These are phyloP conservation scores for Taxidea taxus DNA, from an alignment of 2,113 vertebrate genomes.

Conservation along the genomic window DNA sequence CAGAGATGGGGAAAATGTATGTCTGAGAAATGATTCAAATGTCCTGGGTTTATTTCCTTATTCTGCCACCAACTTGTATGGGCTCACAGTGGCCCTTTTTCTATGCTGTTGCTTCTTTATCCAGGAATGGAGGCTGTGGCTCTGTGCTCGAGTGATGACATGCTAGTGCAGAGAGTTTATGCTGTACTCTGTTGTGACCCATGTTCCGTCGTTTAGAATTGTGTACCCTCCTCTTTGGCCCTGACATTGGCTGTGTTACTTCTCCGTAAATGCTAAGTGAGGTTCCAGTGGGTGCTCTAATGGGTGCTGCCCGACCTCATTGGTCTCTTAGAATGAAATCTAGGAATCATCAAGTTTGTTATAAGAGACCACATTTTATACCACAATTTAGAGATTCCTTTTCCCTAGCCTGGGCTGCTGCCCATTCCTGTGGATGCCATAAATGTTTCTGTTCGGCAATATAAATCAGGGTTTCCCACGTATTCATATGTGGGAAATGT, in stretches of 20 bases:
- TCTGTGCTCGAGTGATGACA: not conserved
- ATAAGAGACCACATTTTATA: not conserved
- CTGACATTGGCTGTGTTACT: not conserved
- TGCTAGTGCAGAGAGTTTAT: not conserved
- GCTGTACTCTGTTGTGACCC: too few relatives aligned
- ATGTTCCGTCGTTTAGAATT: not conserved
- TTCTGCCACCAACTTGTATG: not conserved
- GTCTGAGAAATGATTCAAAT: not conserved
- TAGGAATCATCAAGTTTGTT: too few relatives aligned
- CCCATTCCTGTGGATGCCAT: not conserved
- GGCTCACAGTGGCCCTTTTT: not conserved
- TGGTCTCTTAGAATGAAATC: not conserved
- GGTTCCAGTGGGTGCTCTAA: not conserved
- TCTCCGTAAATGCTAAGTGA: not conserved
- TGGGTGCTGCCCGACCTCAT: not conserved
- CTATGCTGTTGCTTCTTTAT: not conserved
- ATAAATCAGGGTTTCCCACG: not conserved
- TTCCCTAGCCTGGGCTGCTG: not conserved
- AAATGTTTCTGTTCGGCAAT: not conserved
- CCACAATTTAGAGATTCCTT: not conserved
- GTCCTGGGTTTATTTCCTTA: not conserved
- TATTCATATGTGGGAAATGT: too few relatives aligned
- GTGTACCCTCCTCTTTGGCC: not conserved
- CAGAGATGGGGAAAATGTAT: not conserved
- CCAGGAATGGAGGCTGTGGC: not conserved